Evolutionary conservation across 2,113 vertebrate species (phyloP).

Genomic region (Choloepus hoffmanni): DNA sequence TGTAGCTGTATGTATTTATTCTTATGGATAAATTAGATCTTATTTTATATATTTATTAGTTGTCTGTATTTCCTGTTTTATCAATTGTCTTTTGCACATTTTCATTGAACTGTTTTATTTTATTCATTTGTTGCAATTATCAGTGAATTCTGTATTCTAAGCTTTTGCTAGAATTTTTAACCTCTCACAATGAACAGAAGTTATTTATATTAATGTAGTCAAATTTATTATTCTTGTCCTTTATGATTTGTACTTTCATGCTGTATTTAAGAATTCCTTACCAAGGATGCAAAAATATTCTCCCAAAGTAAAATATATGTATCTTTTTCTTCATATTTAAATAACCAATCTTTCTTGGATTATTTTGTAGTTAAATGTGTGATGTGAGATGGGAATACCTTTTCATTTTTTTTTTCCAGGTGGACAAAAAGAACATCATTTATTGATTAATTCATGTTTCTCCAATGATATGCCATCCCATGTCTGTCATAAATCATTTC

Average conservation of each 20-base stretch:
- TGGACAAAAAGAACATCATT: not conserved
- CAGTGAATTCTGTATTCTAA: not conserved
- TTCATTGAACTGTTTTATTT: not conserved
- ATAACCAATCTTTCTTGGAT: not conserved
- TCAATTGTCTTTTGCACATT: not conserved
- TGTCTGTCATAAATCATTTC: not conserved
- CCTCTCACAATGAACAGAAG: not conserved
- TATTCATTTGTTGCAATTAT: not conserved
- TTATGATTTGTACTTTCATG: not conserved
- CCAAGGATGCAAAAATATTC: not conserved
- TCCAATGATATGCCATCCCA: not conserved
- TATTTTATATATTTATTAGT: not conserved
- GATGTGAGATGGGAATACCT: not conserved
- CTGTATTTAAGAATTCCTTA: not conserved
- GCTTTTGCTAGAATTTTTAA: not conserved
- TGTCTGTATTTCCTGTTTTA: not conserved
- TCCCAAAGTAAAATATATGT: no score
- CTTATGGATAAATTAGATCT: not conserved
- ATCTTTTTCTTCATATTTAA: no score
- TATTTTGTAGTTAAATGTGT: not conserved
- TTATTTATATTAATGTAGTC: not conserved
- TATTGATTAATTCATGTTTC: not conserved
- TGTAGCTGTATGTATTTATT: not conserved
- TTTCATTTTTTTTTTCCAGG: not conserved
- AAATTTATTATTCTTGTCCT: not conserved